These are phyloP conservation scores for Mohoua ochrocephala DNA, from an alignment of 2,113 vertebrate genomes.

Conservation along the genomic window DNA sequence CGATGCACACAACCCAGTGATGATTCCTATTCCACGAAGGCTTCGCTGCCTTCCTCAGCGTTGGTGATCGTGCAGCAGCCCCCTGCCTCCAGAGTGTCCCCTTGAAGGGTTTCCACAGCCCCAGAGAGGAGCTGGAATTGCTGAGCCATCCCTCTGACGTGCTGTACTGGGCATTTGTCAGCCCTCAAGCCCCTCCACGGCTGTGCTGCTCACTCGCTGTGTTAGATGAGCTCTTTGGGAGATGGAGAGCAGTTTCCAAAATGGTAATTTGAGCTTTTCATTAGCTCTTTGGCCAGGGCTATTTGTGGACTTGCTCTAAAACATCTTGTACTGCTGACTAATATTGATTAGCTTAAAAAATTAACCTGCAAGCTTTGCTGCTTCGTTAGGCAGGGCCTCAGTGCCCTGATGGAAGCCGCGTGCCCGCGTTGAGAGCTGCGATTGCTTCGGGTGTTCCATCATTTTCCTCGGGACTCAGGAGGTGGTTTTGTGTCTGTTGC, in stretches of 20 bases:
- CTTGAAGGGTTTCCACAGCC: not conserved
- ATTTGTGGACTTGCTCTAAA: conserved; percentile 33
- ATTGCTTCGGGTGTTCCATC: not conserved
- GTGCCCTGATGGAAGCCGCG: not conserved
- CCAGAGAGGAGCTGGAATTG: not conserved
- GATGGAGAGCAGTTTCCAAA: conserved; percentile 6
- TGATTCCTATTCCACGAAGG: not conserved
- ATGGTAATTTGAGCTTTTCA: conserved; percentile 15
- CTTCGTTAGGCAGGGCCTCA: not conserved
- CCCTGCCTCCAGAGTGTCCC: not conserved
- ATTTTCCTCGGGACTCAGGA: not conserved
- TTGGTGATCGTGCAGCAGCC: not conserved
- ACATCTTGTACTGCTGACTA: not conserved
- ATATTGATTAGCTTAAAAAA: conserved; percentile 48
- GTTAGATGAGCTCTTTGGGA: not conserved
- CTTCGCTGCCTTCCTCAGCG: not conserved
- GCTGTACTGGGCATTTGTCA: not conserved
- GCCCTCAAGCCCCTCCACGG: not conserved
- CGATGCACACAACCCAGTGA: not conserved
- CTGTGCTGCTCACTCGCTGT: not conserved
- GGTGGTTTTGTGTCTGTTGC: not conserved
- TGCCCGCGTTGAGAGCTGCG: accelerated
- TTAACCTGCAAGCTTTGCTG: not conserved
- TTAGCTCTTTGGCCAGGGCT: conserved; percentile 11
- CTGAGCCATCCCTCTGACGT: not conserved